phyloP scores from a whole-genome alignment of 2,888 invertebrate species.

The Coecobrya sp. region DNA sequence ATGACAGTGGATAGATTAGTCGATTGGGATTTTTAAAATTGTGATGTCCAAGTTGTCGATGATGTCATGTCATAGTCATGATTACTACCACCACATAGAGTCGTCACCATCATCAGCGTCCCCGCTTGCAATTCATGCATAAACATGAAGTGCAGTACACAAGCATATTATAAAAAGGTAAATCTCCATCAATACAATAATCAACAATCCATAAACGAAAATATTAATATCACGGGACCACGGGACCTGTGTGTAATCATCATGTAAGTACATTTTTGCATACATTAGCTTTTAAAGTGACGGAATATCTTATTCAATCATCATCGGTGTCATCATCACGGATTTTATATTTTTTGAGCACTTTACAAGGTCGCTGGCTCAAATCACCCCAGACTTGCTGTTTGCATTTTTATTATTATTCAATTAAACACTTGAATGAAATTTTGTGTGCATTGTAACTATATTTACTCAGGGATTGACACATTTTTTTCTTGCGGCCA shows the following conservation, averaged over 20 bases:
- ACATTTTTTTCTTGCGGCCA: slow-evolving; percentile 18
- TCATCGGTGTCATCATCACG: slow-evolving; percentile 42
- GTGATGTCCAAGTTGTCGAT: slow-evolving; percentile 36
- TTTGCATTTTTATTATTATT: neutral
- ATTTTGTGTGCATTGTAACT: neutral
- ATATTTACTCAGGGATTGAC: slow-evolving; percentile 1
- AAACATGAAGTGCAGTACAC: slow-evolving; percentile 25
- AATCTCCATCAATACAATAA: neutral
- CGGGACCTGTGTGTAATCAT: neutral
- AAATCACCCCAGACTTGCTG: slow-evolving; percentile 37
- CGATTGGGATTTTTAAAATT: slow-evolving; percentile 25
- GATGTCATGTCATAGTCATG: slow-evolving; percentile 55
- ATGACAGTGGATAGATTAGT: neutral
- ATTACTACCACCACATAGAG: neutral
- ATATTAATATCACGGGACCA: neutral
- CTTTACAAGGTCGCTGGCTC: slow-evolving; percentile 65
- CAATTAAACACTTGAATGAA: neutral
- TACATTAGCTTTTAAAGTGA: slow-evolving; percentile 12
- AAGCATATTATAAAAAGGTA: too few species aligned
- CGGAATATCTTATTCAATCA: slow-evolving; percentile 39
- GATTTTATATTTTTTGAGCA: slow-evolving; percentile 59
- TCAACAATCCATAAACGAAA: neutral
- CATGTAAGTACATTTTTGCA: too few species aligned
- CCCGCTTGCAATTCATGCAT: slow-evolving; percentile 43
- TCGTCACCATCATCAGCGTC: slow-evolving; percentile 11